Evolutionary conservation across 2,888 invertebrate genomes (phyloP).

Genomic region (Cephus pulcher): DNA sequence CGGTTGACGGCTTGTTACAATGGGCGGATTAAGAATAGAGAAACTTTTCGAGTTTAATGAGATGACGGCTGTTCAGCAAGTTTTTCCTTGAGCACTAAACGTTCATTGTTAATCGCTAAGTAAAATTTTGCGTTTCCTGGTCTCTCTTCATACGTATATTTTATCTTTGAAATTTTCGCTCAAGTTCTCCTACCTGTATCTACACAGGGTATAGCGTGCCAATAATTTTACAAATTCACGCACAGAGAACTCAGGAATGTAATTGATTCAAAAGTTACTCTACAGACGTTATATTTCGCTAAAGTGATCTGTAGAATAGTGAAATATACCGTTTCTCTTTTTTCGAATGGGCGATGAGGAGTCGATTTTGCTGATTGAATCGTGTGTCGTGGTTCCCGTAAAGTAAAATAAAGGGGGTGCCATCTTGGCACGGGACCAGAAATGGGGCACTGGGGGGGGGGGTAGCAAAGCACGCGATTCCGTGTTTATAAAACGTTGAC

Average conservation of each 20-base stretch:
- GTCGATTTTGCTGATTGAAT: neutral
- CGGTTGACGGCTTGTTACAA: neutral
- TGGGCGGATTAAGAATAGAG: neutral
- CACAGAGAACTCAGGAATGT: neutral
- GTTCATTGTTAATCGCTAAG: neutral
- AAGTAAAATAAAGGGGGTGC: too few species aligned
- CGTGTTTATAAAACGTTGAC: neutral
- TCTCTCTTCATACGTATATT: neutral
- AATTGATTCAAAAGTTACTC: neutral
- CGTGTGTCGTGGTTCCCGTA: too few species aligned
- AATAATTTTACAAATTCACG: neutral
- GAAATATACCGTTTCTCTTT: neutral
- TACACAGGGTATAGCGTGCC: neutral
- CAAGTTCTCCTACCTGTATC: neutral
- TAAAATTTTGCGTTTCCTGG: neutral
- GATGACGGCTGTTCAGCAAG: neutral
- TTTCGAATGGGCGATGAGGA: neutral
- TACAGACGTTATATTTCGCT: neutral
- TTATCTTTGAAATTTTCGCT: neutral
- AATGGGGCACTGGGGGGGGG: neutral
- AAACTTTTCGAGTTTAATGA: neutral
- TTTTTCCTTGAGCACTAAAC: neutral
- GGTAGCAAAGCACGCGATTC: neutral
- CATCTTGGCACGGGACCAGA: too few species aligned
- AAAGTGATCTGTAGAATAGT: neutral